Conservation (phyloP, 2,888 invertebrate species). For the Rhyacophila evoluta region DNA sequence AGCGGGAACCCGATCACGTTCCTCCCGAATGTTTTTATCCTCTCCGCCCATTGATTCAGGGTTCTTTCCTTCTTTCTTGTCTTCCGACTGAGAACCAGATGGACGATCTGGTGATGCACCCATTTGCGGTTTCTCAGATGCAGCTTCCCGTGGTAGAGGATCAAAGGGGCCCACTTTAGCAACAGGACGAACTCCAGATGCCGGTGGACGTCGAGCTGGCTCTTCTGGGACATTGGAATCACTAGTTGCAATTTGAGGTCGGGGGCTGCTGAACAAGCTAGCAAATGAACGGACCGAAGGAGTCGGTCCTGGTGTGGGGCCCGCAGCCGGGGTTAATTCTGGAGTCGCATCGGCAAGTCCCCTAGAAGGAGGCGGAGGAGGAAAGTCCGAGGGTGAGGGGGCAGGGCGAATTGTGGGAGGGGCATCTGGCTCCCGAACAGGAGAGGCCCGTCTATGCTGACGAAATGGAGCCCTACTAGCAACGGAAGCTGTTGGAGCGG, state of each 20-base stretch:
- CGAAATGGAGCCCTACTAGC: conserved; percentile 68
- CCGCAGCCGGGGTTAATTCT: conserved; percentile 51
- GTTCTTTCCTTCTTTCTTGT: neutral
- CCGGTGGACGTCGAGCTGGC: conserved; percentile 55
- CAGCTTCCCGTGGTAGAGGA: conserved; percentile 59
- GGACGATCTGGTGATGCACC: conserved; percentile 60
- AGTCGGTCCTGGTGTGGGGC: conserved; percentile 56
- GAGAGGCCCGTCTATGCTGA: conserved; percentile 63
- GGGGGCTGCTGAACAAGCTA: conserved; percentile 57
- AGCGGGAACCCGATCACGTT: conserved; percentile 36
- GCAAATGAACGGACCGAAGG: conserved; percentile 56
- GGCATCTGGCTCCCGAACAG: conserved; percentile 61
- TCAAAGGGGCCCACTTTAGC: conserved; percentile 74
- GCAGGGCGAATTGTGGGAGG: conserved; percentile 61
- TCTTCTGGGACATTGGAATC: conserved; percentile 50
- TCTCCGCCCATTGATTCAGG: conserved; percentile 56
- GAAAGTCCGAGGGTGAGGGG: conserved; percentile 49
- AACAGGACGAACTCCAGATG: conserved; percentile 61
- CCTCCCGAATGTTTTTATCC: conserved; percentile 35
- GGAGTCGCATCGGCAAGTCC: conserved; percentile 56
- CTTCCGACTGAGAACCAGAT: conserved; percentile 60
- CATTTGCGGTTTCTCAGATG: conserved; percentile 57
- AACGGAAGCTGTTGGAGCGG: conserved; percentile 63
- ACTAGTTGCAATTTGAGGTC: conserved; percentile 56
- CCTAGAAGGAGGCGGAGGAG: conserved; percentile 64